Evolutionary conservation across 2,113 vertebrate species (phyloP).

Genomic region (Cinclus mexicanus): DNA sequence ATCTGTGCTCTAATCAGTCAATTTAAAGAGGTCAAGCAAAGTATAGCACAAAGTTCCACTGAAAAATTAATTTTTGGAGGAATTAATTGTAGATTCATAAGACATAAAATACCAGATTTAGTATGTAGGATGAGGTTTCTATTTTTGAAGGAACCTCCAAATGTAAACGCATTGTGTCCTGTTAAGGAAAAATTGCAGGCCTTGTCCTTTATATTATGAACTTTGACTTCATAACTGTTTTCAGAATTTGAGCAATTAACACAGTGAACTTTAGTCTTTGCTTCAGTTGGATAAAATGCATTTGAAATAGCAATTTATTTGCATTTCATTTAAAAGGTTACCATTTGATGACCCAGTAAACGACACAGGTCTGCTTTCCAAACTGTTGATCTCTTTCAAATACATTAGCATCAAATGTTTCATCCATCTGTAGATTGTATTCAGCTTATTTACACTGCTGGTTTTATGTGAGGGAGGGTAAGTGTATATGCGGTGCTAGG

Average conservation of each 20-base stretch:
- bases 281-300: background rate
- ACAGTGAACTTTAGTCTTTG: background rate
- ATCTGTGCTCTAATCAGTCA: background rate
- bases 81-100: background rate
- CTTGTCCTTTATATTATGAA: background rate
- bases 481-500: background rate
- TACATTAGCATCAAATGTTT: conserved; percentile 16
- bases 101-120: background rate
- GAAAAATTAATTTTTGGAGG: background rate
- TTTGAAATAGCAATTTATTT: conserved; percentile 5
- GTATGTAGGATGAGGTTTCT: background rate
- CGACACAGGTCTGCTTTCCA: background rate
- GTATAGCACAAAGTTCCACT: background rate
- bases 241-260: conserved; percentile 8
- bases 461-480: background rate
- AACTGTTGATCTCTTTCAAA: background rate
- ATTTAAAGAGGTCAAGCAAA: background rate
- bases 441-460: background rate
- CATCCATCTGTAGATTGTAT: background rate
- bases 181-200: background rate
- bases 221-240: conserved; percentile 2
- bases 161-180: background rate
- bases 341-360: background rate
- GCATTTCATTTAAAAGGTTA: background rate
- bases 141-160: background rate